Evolutionary conservation across 2,113 vertebrate species (phyloP).

Genomic region (Lates calcarifer): DNA sequence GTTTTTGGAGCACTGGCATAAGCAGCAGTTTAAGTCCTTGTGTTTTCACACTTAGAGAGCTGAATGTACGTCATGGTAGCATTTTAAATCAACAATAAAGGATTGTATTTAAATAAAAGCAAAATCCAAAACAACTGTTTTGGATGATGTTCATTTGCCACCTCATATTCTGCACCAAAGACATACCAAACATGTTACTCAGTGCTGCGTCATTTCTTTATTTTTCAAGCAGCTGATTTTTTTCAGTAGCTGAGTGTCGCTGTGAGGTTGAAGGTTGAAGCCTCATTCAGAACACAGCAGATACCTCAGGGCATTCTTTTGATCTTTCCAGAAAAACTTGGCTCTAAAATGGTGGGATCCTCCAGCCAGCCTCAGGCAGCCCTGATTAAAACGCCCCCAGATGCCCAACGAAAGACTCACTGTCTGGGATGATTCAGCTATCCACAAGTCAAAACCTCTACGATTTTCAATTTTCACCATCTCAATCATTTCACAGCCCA

Average conservation of each 20-base stretch:
- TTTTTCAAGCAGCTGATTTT: slow-evolving; percentile 11
- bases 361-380: slow-evolving; percentile 31
- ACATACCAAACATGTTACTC: background rate
- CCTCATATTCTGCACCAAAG: background rate
- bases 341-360: slow-evolving; percentile 44
- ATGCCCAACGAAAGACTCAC: slow-evolving; percentile 13
- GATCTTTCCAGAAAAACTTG: slow-evolving; percentile 49
- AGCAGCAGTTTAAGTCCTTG: background rate
- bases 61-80: background rate
- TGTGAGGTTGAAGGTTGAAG: slow-evolving; percentile 35
- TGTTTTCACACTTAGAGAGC: background rate
- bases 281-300: slow-evolving; percentile 35
- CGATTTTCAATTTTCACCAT: background rate
- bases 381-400: slow-evolving; percentile 31
- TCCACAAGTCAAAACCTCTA: slow-evolving; percentile 12
- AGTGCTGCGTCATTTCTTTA: slow-evolving; percentile 10
- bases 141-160: background rate
- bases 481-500: background rate
- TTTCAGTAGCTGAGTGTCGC: slow-evolving; percentile 3
- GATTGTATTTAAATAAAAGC: background rate
- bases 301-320: slow-evolving; percentile 47
- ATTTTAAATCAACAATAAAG: background rate
- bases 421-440: slow-evolving; percentile 37
- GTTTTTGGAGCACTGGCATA: background rate
- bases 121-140: background rate